Conservation (phyloP, 2,888 invertebrate genomes). For the Clanis bilineata region DNA sequence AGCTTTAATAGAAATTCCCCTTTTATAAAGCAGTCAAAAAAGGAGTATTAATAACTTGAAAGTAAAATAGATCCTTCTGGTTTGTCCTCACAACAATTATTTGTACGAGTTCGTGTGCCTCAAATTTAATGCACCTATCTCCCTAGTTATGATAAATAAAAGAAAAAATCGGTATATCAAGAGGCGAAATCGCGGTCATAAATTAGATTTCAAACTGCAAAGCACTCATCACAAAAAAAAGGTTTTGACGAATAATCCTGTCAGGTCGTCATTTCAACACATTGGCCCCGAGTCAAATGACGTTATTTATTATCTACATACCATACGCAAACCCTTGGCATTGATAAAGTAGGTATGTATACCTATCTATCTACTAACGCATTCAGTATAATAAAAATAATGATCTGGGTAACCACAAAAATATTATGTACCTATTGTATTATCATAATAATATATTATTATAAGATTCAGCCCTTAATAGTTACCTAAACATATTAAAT, state of each 20-base stretch:
- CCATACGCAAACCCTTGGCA: not conserved
- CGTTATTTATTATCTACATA: conserved; percentile 21
- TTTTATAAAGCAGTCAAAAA: no score
- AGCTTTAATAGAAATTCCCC: no score
- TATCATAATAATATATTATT: no score
- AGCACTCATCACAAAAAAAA: conserved; percentile 17
- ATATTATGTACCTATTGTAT: no score
- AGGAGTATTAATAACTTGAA: no score
- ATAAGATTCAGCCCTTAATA: no score
- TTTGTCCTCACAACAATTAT: no score
- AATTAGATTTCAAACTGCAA: conserved; percentile 16
- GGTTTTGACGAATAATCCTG: conserved; percentile 22
- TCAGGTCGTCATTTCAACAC: conserved; percentile 25
- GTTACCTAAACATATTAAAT: no score
- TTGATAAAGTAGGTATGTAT: not conserved
- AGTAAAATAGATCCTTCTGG: no score
- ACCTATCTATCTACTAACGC: not conserved
- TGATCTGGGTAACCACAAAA: no score
- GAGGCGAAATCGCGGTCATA: conserved; percentile 17
- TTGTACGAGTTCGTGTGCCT: no score
- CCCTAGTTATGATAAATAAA: not conserved
- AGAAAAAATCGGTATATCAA: not conserved
- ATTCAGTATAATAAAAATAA: not conserved
- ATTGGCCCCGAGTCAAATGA: conserved; percentile 23
- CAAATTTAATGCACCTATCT: no score